phyloP scores from a whole-genome alignment of 1,140 invertebrate species.

The Plectrocnemia conspersa region DNA sequence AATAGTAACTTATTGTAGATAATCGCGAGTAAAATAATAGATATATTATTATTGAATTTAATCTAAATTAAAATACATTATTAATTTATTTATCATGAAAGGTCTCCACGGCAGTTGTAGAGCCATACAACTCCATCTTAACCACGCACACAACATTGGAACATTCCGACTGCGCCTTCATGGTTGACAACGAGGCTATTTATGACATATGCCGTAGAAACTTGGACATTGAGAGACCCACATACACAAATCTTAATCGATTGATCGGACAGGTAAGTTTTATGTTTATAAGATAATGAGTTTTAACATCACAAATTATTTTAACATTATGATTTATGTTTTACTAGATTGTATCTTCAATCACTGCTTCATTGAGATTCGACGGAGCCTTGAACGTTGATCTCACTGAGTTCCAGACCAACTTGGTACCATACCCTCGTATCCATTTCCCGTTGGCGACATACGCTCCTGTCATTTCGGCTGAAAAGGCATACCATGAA shows the following conservation, averaged over 20 bases:
- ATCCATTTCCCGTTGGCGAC: conserved; percentile 78
- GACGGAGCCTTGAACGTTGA: conserved; percentile 86
- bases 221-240: conserved; percentile 79
- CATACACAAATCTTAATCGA: conserved; percentile 75
- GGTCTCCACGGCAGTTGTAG: conserved; percentile 77
- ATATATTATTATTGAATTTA: background rate
- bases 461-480: conserved; percentile 72
- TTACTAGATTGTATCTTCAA: conserved; percentile 73
- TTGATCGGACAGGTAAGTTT: conserved; percentile 70
- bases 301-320: conserved; percentile 4
- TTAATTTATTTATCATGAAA: conserved; percentile 32
- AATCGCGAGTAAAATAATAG: background rate
- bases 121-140: conserved; percentile 78
- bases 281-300: conserved; percentile 1
- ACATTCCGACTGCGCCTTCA: conserved; percentile 78
- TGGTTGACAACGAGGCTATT: conserved; percentile 87
- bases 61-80: background rate
- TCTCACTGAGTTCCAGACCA: conserved; percentile 86
- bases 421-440: conserved; percentile 76
- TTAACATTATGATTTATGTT: background rate
- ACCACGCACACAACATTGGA: conserved; percentile 77
- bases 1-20: background rate
- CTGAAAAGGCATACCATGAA: conserved; percentile 79
- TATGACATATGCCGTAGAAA: conserved; percentile 86
- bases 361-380: conserved; percentile 80